Evolutionary conservation across 2,888 invertebrate species (phyloP).

Genomic region (Chelonus formosanus): DNA sequence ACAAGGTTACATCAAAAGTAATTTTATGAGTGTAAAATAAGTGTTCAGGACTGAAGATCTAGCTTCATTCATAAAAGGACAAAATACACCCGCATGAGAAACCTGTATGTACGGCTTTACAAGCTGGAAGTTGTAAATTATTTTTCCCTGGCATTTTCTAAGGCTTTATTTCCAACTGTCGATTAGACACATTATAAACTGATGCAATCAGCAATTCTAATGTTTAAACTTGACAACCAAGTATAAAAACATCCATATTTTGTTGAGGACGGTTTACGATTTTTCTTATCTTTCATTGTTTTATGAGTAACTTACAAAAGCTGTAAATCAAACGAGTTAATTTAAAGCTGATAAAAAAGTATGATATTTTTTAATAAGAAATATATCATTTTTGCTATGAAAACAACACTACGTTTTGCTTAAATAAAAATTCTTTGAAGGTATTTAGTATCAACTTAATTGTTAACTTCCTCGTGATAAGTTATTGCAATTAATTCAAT

Average conservation of each 20-base stretch:
- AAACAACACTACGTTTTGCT: too few relatives aligned
- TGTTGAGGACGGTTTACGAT: conserved; percentile 9
- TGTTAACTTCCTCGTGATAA: too few relatives aligned
- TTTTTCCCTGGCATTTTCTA: conserved; percentile 2
- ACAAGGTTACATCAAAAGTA: not conserved
- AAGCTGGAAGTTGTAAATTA: conserved; percentile 2
- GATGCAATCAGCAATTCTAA: conserved; percentile 8
- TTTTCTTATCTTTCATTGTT: conserved; percentile 4
- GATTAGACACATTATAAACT: conserved; percentile 5
- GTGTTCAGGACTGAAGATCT: not conserved
- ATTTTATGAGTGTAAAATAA: not conserved
- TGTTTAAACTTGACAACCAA: not conserved
- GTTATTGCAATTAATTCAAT: too few relatives aligned
- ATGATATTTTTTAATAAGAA: not conserved
- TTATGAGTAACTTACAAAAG: conserved; percentile 5
- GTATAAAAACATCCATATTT: conserved; percentile 2
- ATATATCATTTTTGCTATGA: too few relatives aligned
- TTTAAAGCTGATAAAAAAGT: not conserved
- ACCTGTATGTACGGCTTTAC: too few relatives aligned
- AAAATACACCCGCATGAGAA: too few relatives aligned
- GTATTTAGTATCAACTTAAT: too few relatives aligned
- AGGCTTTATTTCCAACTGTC: not conserved
- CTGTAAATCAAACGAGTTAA: conserved; percentile 2
- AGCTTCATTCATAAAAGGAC: too few relatives aligned
- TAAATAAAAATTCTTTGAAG: too few relatives aligned